phyloP scores from a whole-genome alignment of 1,140 invertebrate species.

The Bicyclus anynana region DNA sequence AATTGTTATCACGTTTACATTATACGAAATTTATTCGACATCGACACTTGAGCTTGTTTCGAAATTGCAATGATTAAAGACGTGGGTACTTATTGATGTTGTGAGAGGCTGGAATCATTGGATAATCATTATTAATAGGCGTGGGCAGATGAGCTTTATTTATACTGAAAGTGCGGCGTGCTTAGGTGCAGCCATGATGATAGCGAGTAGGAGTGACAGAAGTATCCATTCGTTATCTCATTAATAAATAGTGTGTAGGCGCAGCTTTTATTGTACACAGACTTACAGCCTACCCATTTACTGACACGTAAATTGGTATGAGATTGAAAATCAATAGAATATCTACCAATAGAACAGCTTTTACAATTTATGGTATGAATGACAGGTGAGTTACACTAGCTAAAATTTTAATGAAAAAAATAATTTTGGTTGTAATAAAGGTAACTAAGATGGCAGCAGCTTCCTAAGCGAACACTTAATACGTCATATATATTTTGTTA shows the following conservation, averaged over 20 bases:
- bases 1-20: slow-evolving; percentile 78
- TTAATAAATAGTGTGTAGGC: not conserved
- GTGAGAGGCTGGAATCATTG: slow-evolving; percentile 37
- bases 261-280: not conserved
- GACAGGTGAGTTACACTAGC: too few relatives aligned
- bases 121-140: slow-evolving; percentile 42
- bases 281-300: too few relatives aligned
- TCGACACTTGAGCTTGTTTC: slow-evolving; percentile 73
- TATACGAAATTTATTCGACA: slow-evolving; percentile 76
- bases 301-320: not conserved
- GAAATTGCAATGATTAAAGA: slow-evolving; percentile 76
- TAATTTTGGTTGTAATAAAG: too few relatives aligned
- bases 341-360: too few relatives aligned
- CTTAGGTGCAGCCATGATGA: not conserved
- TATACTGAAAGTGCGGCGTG: not conserved
- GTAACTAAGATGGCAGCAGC: too few relatives aligned
- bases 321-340: not conserved
- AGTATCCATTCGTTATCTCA: not conserved
- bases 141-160: slow-evolving; percentile 19
- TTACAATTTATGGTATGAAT: too few relatives aligned
- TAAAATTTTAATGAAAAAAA: too few relatives aligned
- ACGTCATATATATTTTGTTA: too few relatives aligned
- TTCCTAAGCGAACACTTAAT: too few relatives aligned
- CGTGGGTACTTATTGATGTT: slow-evolving; percentile 59
- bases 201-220: not conserved